phyloP scores from a whole-genome alignment of 2,113 vertebrate genomes.

The Phylloscopus whistleri region DNA sequence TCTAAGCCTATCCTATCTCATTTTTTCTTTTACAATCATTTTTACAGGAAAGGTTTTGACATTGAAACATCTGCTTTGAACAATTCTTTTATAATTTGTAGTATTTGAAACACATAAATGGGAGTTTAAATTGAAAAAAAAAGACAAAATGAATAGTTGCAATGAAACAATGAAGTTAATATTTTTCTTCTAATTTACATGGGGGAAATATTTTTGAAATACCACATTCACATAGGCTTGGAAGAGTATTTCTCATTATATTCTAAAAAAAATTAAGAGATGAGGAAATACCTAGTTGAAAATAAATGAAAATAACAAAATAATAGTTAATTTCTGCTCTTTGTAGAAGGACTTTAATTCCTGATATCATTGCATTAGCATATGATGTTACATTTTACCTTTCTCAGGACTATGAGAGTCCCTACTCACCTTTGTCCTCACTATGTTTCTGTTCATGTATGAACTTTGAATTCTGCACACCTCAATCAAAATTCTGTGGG shows the following conservation, averaged over 20 bases:
- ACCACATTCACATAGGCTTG: background rate
- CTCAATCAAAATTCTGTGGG: background rate
- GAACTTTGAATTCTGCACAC: background rate
- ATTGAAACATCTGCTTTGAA: conserved; percentile 8
- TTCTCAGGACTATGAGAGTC: background rate
- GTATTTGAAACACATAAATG: background rate
- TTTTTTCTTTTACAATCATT: background rate
- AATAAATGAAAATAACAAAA: background rate
- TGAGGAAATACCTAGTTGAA: background rate
- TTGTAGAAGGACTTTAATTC: background rate
- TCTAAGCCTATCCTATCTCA: background rate
- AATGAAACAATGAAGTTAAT: background rate
- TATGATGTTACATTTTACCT: background rate
- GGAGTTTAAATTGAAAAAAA: background rate
- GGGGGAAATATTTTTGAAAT: background rate
- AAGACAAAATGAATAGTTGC: background rate
- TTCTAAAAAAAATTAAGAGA: background rate
- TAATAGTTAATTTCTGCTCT: background rate
- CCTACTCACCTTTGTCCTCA: background rate
- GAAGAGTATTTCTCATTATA: background rate
- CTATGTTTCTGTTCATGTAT: background rate
- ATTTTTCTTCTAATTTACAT: background rate
- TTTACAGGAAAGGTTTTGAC: background rate
- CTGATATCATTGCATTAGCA: background rate
- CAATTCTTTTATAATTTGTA: background rate